phyloP scores from a whole-genome alignment of 2,888 invertebrate species.

The Mesorhabditis spiculigera region DNA sequence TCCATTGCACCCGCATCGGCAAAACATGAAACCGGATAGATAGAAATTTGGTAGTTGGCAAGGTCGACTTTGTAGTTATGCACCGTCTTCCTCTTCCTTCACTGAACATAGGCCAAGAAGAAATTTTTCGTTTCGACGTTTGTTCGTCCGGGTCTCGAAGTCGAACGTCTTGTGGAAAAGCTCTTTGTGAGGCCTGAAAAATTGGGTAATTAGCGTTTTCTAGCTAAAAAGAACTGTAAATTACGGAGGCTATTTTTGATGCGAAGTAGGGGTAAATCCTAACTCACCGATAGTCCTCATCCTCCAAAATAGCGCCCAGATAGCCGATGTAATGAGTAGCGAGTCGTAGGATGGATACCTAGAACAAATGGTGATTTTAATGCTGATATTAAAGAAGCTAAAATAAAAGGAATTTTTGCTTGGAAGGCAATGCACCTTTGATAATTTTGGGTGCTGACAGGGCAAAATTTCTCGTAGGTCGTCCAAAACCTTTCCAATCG shows the following conservation, averaged over 20 bases:
- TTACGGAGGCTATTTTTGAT: too few relatives aligned
- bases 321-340: conserved; percentile 4
- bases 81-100: too few relatives aligned
- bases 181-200: not conserved
- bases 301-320: not conserved
- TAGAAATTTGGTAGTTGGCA: too few relatives aligned
- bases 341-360: not conserved
- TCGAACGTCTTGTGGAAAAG: not conserved
- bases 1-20: too few relatives aligned
- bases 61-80: too few relatives aligned
- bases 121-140: not conserved
- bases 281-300: not conserved
- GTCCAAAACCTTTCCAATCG: conserved; percentile 1
- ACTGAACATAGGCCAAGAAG: too few relatives aligned
- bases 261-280: not conserved
- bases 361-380: not conserved
- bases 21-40: too few relatives aligned
- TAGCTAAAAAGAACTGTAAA: too few relatives aligned
- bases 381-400: not conserved
- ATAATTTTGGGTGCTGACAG: not conserved
- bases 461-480: not conserved
- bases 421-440: not conserved
- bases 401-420: not conserved
- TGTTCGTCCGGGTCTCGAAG: not conserved
- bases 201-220: too few relatives aligned